Conservation (phyloP, 2,113 vertebrate genomes). For the Solea senegalensis region DNA sequence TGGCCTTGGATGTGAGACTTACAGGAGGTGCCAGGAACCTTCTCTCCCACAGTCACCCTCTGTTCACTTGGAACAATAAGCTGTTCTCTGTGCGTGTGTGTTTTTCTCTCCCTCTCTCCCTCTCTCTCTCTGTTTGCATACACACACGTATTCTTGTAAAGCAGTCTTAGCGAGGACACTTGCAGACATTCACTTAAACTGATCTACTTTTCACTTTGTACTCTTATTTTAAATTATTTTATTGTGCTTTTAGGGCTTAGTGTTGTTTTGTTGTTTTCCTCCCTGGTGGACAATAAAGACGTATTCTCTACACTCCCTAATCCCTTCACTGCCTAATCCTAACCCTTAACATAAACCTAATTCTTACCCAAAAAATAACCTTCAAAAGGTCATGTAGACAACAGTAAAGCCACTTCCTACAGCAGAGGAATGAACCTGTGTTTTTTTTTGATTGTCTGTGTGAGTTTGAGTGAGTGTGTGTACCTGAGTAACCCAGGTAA, state of each 20-base stretch:
- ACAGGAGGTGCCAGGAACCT: slow-evolving; percentile 76
- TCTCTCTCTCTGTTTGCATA: slow-evolving; percentile 43
- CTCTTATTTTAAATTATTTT: too few species aligned
- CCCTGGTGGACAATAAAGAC: too few species aligned
- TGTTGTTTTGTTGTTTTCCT: too few species aligned
- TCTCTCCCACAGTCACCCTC: slow-evolving; percentile 76
- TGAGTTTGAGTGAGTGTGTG: not conserved
- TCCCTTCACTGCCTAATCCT: too few species aligned
- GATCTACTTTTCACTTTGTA: too few species aligned
- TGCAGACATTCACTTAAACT: too few species aligned
- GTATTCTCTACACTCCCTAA: too few species aligned
- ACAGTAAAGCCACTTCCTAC: not conserved
- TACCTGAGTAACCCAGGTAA: slow-evolving; percentile 7
- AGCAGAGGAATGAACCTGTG: not conserved
- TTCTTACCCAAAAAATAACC: too few species aligned
- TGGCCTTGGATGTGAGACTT: slow-evolving; percentile 65
- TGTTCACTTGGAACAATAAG: slow-evolving; percentile 78
- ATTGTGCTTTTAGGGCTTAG: too few species aligned
- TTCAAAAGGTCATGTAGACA: too few species aligned
- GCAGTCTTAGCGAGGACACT: too few species aligned
- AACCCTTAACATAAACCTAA: too few species aligned
- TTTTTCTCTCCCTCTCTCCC: slow-evolving; percentile 11
- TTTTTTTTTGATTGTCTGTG: not conserved
- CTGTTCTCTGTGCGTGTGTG: slow-evolving; percentile 54
- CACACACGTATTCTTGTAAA: not conserved